Evolutionary conservation across 2,888 invertebrate genomes (phyloP), one percentile per base, ranked within the genome.

Genomic region (Chrysopilus asiliformis): DNA sequence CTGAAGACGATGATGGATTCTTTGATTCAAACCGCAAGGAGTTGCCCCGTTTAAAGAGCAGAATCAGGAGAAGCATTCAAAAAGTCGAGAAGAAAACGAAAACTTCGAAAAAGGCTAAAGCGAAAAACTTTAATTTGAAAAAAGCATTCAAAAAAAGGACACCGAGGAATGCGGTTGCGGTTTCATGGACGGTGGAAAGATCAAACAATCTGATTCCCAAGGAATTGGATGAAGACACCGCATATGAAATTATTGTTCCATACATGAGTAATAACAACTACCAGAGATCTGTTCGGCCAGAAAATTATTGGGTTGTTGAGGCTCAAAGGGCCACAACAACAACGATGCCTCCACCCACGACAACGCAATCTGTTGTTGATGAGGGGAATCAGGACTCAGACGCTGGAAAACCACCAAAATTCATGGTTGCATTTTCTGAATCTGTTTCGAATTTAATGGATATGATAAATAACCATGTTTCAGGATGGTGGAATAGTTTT

Each of bases 401-500:
- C n/a, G n/a, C n/a, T n/a, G n/a, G n/a, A n/a, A n/a, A n/a, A n/a
- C n/a, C 34, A 47, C 7, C 47, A 50, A 49, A 33, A 32, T 45
- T 57, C 25, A 47, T 57, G 4, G 44, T 44, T 14, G 49, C 49
- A 2, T 46, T 58, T 2, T 53, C 53, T 28, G 41, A 52, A 2
- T 55, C 51, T 30, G 49, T 58, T 3, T 47, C 49, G 17, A 52
- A 47, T 32, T 49, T 58, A 12, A 48, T 59, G 32, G 52, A 52
- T 39, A 52, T 56, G 19, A 42, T 59, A 16, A 47, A 56, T 2
- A 47, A 49, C 6, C 58, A 59, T 31, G 51, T 60, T 33, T 49
- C 47, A 34, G 55, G 56, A 9, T 59, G 56, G 58, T 58, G 58
- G 44, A 53, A 51, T 28, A 53, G 55, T 24, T 37, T 31, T 31